Base-by-base conservation (phyloP, 2,797 vertebrate species). In the Notolabrus celidotus region DNA sequence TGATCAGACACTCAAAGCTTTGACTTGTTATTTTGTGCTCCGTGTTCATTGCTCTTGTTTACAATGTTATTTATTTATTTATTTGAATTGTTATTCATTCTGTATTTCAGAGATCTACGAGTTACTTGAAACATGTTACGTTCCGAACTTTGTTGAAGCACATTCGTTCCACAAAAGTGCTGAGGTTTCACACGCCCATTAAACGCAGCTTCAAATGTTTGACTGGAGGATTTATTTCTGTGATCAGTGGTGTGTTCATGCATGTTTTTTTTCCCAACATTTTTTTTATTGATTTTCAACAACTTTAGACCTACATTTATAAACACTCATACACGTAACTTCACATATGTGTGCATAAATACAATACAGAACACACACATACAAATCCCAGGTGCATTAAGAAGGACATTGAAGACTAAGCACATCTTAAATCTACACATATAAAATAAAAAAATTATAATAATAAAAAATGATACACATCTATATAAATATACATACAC, bases 11-110 rank as follows among this genome's bases (percentile, higher is more conserved):
- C 2, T 36, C 16, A 20, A 15, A 11, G 46, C 41, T 19, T 11
- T 71, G 4, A 54, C 20, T 60, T 67, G 29, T 31, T 31, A 4
- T 74, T 29, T 80, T 62, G 11, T 73, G 51, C 57, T 49, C 10
- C 0, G 15, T 68, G 31, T 55, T 20, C 15, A 22, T 47, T 23
- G n/a, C 4, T 15, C 12, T 7, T 66, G 58, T 83, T 29, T 17
- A 51, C 34, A 66, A 20, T 67, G 74, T 22, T 67, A 81, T 86
- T 89, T 88, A 89, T 89, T 87, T 85, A 16, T 38, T n/a, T n/a
- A n/a, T 43, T 43, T 20, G 75, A 84, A 42, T 76, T 79, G 82
- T 80, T 77, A 17, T 77, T 64, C 70, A 33, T 5, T 74, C 14
- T 62, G 29, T 76, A 38, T 72, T 62, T 61, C 57, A 74, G 59